A percentile compares a stretch with the other conserved stretches of the same genome.
phyloP scores from a whole-genome alignment of 1,140 invertebrate genomes.

The Apis laboriosa region DNA sequence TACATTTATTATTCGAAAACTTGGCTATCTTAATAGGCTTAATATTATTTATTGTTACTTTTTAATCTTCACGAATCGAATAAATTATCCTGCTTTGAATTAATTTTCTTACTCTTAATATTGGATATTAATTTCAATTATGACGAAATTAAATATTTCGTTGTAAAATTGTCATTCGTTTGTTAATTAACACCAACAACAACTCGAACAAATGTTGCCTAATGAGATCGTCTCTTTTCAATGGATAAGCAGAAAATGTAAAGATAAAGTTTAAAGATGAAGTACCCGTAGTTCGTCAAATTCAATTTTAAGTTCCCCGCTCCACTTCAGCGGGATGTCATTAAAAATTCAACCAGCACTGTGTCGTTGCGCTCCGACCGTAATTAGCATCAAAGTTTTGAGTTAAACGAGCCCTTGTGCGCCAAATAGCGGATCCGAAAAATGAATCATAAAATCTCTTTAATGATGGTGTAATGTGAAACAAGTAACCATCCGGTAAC shows the following conservation, averaged over 20 bases:
- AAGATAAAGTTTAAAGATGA: neutral
- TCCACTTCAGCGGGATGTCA: neutral
- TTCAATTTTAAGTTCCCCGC: neutral
- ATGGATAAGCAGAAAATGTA: neutral
- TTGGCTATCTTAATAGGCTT: no score
- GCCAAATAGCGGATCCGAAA: neutral
- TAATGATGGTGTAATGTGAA: neutral
- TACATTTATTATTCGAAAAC: no score
- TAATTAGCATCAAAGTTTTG: conserved; percentile 4
- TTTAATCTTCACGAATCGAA: no score
- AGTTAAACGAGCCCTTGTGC: neutral
- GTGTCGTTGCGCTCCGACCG: neutral
- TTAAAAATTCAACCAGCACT: neutral
- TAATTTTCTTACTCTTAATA: no score
- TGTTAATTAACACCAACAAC: no score
- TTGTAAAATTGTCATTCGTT: no score
- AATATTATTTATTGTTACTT: no score
- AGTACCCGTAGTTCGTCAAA: neutral
- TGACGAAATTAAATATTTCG: no score
- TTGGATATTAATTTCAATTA: no score
- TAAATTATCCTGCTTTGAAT: no score
- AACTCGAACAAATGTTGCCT: neutral
- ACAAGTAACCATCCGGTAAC: neutral
- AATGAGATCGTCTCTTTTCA: neutral
- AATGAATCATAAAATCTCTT: conserved; percentile 7